Base-by-base conservation (phyloP, 2,797 vertebrate genomes). In the Argentina silus region DNA sequence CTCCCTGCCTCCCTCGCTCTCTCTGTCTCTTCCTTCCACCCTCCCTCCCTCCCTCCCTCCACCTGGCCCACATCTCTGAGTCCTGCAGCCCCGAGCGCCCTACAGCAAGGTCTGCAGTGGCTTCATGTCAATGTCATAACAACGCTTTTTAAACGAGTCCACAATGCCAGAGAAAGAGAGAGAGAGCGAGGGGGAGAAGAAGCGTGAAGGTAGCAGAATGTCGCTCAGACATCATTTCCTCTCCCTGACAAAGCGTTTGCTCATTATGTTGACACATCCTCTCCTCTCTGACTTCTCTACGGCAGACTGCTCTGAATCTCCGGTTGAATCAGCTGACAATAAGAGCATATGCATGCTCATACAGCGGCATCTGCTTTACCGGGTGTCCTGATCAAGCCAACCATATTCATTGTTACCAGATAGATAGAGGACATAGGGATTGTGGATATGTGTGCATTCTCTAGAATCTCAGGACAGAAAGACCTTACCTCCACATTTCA, bases 401-500 rank as follows among this genome's bases (percentile, higher is more conserved):
- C 78, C 79, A 64, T 74, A 83, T 73, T 74, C 76, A 85, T 87
- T 78, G 86, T 42, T 73, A 65, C 78, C 81, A 84, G 70, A 80
- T 81, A 77, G 76, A 80, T 81, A 77, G 76, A 80, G 80, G 51
- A 67, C 77, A 9, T n/a, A 0, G 69, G 53, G 68, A 65, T 66
- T 76, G 67, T 57, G 83, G 70, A 86, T n/a, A 84, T 64, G 51
- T 79, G 77, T 82, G 53, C 80, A 74, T 83, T 55, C 76, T 68
- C 45, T 1, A 44, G 76, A 67, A 74, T 75, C 68, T 56, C 19
- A 59, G 81, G 69, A 11, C 27, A 77, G 62, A 55, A 74, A 63
- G 70, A 67, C 55, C 91, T 92, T 92, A 95, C 94, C 93, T 93
- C 89, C 79, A 86, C 89, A 82, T 92, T 86, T 93, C 90, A 92